Evolutionary conservation across 2,888 invertebrate species (phyloP).

Genomic region (Crepidodera aurea): DNA sequence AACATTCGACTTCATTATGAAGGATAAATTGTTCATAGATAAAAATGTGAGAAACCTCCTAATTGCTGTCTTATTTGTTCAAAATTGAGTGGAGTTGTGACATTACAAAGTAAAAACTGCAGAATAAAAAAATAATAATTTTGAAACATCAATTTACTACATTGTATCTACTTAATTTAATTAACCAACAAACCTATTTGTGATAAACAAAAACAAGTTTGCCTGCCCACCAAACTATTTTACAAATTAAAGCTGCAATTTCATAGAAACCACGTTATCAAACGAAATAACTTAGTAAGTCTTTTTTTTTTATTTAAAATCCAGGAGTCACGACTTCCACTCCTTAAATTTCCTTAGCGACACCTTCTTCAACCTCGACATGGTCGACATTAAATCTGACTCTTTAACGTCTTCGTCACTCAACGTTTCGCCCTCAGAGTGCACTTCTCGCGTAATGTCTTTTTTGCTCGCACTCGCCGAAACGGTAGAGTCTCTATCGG

Average conservation of each 20-base stretch:
- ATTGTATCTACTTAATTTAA: too few relatives aligned
- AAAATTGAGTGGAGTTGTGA: too few relatives aligned
- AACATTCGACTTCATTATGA: too few relatives aligned
- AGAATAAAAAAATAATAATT: too few relatives aligned
- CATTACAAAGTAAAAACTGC: too few relatives aligned
- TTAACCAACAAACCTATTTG: conserved; percentile 1
- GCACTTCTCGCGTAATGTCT: conserved; percentile 68
- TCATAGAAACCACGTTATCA: conserved; percentile 32
- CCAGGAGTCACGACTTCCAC: conserved; percentile 76
- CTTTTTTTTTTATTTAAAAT: conserved; percentile 23
- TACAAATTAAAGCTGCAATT: conserved; percentile 31
- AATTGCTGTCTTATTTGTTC: too few relatives aligned
- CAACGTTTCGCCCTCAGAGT: conserved; percentile 75
- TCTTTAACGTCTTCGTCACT: conserved; percentile 71
- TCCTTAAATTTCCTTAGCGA: conserved; percentile 80
- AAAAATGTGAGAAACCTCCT: too few relatives aligned
- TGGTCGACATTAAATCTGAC: conserved; percentile 74
- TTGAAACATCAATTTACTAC: too few relatives aligned
- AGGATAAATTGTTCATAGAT: too few relatives aligned
- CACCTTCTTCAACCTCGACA: conserved; percentile 80
- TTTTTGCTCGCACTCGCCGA: conserved; percentile 54
- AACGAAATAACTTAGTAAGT: conserved; percentile 13
- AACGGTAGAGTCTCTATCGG: conserved; percentile 65
- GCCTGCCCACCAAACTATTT: conserved; percentile 25
- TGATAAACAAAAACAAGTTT: conserved; percentile 15